Percentiles rank a stretch among this genome's conserved stretches.
Evolutionary conservation across 2,113 vertebrate species (phyloP).

Genomic region (Xerus inauris): DNA sequence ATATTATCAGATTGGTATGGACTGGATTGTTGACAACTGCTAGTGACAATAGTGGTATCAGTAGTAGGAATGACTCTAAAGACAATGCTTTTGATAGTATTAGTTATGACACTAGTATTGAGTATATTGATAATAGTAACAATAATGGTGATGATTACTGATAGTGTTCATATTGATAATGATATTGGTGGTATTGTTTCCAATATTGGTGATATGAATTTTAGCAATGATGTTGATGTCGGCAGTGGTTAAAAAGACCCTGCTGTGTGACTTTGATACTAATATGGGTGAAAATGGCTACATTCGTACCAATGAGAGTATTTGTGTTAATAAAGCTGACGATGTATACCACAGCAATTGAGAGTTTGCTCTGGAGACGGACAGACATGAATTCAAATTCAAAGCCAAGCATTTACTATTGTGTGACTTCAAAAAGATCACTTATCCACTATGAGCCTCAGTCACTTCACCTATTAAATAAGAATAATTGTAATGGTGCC

Average conservation of each 20-base stretch:
- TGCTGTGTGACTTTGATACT: neutral
- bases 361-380: neutral
- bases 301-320: fast-evolving
- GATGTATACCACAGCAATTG: fast-evolving
- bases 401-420: neutral
- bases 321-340: neutral
- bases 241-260: neutral
- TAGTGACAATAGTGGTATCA: neutral
- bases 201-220: neutral
- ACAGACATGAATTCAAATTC: neutral
- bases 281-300: fast-evolving
- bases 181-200: neutral
- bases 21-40: neutral
- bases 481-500: neutral
- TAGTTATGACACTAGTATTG: neutral
- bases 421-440: neutral
- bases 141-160: neutral
- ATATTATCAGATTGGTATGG: neutral
- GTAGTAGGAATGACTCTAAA: neutral
- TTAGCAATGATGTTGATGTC: neutral
- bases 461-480: neutral
- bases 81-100: neutral
- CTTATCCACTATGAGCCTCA: neutral
- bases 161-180: neutral
- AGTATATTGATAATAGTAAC: neutral